Conservation (phyloP, 2,888 invertebrate genomes). For the Dasysyrphus tricinctus region DNA sequence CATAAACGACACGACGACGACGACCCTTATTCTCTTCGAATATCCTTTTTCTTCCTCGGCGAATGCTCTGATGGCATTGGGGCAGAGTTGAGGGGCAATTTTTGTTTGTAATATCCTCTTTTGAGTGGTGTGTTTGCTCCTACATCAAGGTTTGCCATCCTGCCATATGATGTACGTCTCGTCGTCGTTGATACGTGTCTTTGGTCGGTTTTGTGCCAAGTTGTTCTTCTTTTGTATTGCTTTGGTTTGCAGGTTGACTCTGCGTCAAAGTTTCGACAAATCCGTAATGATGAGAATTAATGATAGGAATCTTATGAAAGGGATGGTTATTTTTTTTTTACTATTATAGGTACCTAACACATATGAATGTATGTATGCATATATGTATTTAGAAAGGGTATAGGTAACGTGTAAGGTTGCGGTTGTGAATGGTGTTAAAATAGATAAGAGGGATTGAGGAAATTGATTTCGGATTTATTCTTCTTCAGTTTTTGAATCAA, state of each 20-base stretch:
- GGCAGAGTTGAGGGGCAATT: slow-evolving; percentile 32
- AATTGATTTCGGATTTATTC: slow-evolving; percentile 62
- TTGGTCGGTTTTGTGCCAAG: slow-evolving; percentile 54
- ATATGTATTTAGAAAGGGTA: background rate
- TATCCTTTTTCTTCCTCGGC: background rate
- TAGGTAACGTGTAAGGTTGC: background rate
- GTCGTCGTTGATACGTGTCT: slow-evolving; percentile 59
- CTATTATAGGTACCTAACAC: too few species aligned
- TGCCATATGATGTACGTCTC: slow-evolving; percentile 37
- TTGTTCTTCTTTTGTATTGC: slow-evolving; percentile 30
- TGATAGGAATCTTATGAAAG: slow-evolving; percentile 62
- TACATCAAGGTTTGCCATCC: background rate
- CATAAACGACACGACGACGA: slow-evolving; percentile 53
- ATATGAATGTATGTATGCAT: background rate
- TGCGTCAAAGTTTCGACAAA: slow-evolving; percentile 63
- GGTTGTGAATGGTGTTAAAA: slow-evolving; percentile 43
- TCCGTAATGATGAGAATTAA: slow-evolving; percentile 73
- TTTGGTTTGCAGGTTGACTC: slow-evolving; percentile 41
- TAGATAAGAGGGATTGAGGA: slow-evolving; percentile 64
- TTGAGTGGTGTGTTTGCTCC: slow-evolving; percentile 9
- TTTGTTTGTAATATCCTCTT: slow-evolving; percentile 4
- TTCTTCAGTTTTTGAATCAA: slow-evolving; percentile 13
- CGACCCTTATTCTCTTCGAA: slow-evolving; percentile 41
- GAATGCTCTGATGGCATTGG: background rate
- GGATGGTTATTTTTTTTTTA: slow-evolving; percentile 1